Conservation (phyloP, 2,113 vertebrate genomes). For the Otus sunia region DNA sequence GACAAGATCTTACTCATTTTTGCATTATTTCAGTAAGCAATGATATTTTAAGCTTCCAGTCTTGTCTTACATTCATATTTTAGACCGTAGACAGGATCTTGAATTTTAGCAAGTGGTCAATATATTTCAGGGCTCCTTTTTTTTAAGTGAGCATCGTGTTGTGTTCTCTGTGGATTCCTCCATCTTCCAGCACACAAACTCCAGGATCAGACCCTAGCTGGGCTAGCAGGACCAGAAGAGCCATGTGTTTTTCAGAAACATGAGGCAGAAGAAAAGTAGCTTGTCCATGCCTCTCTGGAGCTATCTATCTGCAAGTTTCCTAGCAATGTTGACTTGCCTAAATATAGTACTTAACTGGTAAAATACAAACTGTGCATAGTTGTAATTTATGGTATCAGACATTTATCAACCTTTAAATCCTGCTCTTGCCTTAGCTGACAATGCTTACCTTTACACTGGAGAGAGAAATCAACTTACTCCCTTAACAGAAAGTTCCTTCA, state of each 20-base stretch:
- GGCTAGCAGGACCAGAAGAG: background rate
- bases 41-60: background rate
- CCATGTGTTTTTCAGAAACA: background rate
- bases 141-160: background rate
- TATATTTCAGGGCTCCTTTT: background rate
- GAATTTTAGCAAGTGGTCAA: background rate
- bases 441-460: background rate
- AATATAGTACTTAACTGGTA: background rate
- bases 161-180: background rate
- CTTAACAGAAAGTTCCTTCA: background rate
- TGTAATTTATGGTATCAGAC: background rate
- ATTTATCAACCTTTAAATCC: background rate
- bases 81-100: background rate
- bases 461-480: background rate
- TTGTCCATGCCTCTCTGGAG: background rate
- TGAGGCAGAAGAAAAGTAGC: background rate
- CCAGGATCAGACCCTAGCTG: background rate
- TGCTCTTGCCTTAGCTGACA: background rate
- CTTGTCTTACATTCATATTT: background rate
- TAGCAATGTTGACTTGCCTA: background rate
- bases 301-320: background rate
- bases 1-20: background rate
- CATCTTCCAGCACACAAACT: background rate
- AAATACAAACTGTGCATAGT: background rate
- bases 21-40: background rate